Evolutionary conservation across 2,797 vertebrate genomes (phyloP), one percentile per base, ranked within the genome.

Genomic region (Melanotaenia pygmaea): DNA sequence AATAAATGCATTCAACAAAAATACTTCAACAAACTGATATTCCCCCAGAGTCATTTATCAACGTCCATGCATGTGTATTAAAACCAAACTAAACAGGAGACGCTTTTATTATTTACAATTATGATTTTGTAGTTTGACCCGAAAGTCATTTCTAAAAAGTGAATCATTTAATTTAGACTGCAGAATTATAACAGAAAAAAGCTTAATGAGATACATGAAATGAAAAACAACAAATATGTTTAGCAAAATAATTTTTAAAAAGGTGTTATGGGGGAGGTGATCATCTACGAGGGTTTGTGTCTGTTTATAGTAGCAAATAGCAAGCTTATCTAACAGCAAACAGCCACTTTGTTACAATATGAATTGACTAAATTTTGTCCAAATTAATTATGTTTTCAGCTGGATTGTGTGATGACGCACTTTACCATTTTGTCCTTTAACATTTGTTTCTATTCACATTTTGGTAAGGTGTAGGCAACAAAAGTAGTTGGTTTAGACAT

Each of bases 1-100:
- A 88, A 88, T 84, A 84, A 88, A 89, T 86, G 72, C 79, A 63
- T 61, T 54, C 12, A 38, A 83, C 58, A 84, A 83, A 84, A 88
- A 71, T 59, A 60, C 74, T 72, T 74, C 50, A 64, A 70, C 38
- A 35, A 18, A 72, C 38, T 72, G 57, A n/a, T 43, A 75, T 43
- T 67, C 57, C 62, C 24, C 28, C 2, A 56, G 65, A 77, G 65
- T 70, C 20, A 85, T 89, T 83, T 47, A 82, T 90, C 80, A 85
- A 58, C 20, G 59, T 79, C 76, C 3, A 1, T 30, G 38, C 35
- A 54, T 13, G 62, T 11, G 54, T 59, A 70, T 79, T 79, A 73
- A 74, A 63, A 74, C 57, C 22, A n/a, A 66, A 65, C 26, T 8
- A 60, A 66, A 66, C 26, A 45, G 67, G 57, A 64, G 53, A 74